Evolutionary conservation across 2,113 vertebrate species (phyloP), one percentile per base, ranked within the genome.

Genomic region (Ptilonorhynchus violaceus): DNA sequence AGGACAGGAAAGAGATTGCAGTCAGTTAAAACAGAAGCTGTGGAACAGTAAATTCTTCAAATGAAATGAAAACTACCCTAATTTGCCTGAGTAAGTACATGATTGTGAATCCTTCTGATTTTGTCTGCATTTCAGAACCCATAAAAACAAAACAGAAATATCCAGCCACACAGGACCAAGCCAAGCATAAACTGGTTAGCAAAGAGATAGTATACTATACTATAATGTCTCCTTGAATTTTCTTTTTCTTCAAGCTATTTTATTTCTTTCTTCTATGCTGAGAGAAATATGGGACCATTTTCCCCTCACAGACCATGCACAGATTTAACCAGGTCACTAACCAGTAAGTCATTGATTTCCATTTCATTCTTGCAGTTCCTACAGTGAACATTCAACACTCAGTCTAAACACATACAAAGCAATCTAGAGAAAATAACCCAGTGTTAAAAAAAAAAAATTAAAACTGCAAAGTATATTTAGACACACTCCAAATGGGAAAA

Each of bases 311-410:
- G 28, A 22, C 52, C n/a, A 44, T 24, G 35, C 52, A 82, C 33
- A 85, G 69, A 63, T 79, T 81, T 84, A 84, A 89, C n/a, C 30
- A 67, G 80, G 80, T 91, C 88, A 88, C 60, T 92, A 90, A 90
- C 39, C 30, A 88, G 30, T 0, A 9, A 81, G 44, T n/a, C 30
- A 93, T 27, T 52, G 88, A 94, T 92, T 92, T 91, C 76, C 55
- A 73, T 84, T 88, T 88, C 8, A 64, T 56, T 92, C 88, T 66
- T 68, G 37, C 59, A 69, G n/a, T 68, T 88, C n/a, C 79, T 91
- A 25, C 37, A 80, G 41, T 28, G 21, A 63, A 60, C 35, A 44
- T 69, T 62, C 53, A 92, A 76, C 88, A n/a, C 79, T 64, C 44
- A 76, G 67, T 66, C 86, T 91, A 64, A 86, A 92, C 53, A 60